phyloP scores from a whole-genome alignment of 2,888 invertebrate genomes.

The Hedya salicella region DNA sequence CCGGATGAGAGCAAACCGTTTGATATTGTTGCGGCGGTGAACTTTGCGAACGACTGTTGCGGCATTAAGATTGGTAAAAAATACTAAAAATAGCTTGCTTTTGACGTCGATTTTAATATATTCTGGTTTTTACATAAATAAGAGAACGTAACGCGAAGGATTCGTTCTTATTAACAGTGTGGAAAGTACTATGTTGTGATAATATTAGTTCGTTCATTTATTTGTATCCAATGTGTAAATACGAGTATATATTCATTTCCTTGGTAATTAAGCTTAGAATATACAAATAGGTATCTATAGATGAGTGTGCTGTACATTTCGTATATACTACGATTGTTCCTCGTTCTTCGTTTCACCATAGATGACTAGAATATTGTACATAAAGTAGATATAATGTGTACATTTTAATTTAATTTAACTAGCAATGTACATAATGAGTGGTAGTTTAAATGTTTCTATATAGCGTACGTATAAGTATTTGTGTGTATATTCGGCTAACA shows the following conservation, averaged over 20 bases:
- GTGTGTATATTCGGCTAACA: constrained; percentile 68
- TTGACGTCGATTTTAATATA: too few species aligned
- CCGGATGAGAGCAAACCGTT: too few species aligned
- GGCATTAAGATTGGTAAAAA: too few species aligned
- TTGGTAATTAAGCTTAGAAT: constrained; percentile 59
- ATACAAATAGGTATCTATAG: constrained; percentile 20
- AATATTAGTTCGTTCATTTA: not conserved
- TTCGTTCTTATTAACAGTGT: too few species aligned
- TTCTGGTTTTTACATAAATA: too few species aligned
- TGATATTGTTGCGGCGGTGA: too few species aligned
- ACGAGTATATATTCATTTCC: constrained; percentile 63
- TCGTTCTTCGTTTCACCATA: constrained; percentile 51
- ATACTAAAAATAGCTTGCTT: too few species aligned
- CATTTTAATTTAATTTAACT: constrained; percentile 47
- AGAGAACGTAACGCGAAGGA: too few species aligned
- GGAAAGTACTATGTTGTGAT: not conserved
- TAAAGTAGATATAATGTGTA: constrained; percentile 39
- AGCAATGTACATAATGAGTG: constrained; percentile 62
- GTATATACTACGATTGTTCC: constrained; percentile 55
- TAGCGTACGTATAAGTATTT: constrained; percentile 55
- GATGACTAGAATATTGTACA: constrained; percentile 33
- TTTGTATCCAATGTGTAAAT: constrained; percentile 50
- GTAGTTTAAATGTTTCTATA: constrained; percentile 48
- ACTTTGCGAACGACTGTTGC: too few species aligned
- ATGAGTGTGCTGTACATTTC: constrained; percentile 57